These are phyloP conservation scores for Candidula unifasciata DNA, from an alignment of 2,888 invertebrate genomes.

Conservation along the genomic window DNA sequence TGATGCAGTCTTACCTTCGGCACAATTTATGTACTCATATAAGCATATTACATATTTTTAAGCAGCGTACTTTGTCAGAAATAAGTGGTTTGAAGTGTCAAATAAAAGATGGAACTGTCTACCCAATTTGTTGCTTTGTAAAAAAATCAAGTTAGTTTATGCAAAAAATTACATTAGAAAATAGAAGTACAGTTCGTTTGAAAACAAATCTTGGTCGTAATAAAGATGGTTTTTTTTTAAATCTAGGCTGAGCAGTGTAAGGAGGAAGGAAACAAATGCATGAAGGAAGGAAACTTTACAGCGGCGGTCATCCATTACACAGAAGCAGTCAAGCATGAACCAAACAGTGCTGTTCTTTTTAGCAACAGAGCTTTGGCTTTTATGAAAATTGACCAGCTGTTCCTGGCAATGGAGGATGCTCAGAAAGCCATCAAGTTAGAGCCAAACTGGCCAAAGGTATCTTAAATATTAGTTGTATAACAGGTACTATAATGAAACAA, in stretches of 20 bases:
- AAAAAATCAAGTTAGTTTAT: too few species aligned
- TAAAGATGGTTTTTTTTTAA: background rate
- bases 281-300: slow-evolving; percentile 85
- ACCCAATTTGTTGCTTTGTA: too few species aligned
- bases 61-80: too few species aligned
- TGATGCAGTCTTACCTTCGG: too few species aligned
- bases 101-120: too few species aligned
- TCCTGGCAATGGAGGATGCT: slow-evolving; percentile 87
- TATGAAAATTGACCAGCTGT: slow-evolving; percentile 87
- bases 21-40: too few species aligned
- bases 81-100: too few species aligned
- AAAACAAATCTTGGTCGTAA: too few species aligned
- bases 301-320: slow-evolving; percentile 89
- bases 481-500: background rate
- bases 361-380: slow-evolving; percentile 90
- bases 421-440: slow-evolving; percentile 85
- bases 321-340: slow-evolving; percentile 86
- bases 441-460: slow-evolving; percentile 88
- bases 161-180: too few species aligned
- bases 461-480: too few species aligned
- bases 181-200: too few species aligned
- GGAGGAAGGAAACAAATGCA: slow-evolving; percentile 86
- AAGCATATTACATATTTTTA: too few species aligned
- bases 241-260: slow-evolving; percentile 82
- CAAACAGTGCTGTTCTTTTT: slow-evolving; percentile 84